Evolutionary conservation across 2,113 vertebrate genomes (phyloP).

Genomic region (Dasyornis broadbenti): DNA sequence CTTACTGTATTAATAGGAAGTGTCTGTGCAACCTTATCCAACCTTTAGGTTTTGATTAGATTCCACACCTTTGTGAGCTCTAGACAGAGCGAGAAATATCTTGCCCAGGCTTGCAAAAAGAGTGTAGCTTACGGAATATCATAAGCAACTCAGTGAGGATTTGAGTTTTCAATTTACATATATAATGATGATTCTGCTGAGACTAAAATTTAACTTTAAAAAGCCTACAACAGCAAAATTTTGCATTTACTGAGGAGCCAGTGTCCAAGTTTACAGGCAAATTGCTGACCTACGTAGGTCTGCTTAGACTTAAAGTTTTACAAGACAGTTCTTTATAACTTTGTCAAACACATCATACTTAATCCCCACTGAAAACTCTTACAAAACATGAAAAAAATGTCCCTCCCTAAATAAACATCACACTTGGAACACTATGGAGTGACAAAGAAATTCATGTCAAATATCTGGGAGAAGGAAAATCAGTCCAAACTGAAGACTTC

Average conservation of each 20-base stretch:
- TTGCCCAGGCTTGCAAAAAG: neutral
- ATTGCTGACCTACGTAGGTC: neutral
- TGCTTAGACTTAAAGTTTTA: neutral
- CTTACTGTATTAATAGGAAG: neutral
- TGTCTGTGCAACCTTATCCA: neutral
- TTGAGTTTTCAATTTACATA: neutral
- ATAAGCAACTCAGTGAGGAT: neutral
- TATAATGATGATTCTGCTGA: neutral
- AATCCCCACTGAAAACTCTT: neutral
- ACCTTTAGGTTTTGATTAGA: neutral
- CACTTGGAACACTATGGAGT: neutral
- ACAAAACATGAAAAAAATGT: neutral
- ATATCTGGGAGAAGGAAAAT: neutral
- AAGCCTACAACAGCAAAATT: neutral
- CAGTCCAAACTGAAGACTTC: neutral
- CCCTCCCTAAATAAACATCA: neutral
- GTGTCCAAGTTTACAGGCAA: neutral
- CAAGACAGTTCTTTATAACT: neutral
- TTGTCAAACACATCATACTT: neutral
- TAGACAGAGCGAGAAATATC: neutral
- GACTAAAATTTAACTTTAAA: neutral
- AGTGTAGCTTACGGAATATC: neutral
- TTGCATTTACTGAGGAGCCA: neutral
- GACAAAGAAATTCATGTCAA: neutral
- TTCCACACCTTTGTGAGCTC: neutral